Conservation (phyloP, 2,113 vertebrate genomes). For the Triplophysa dalaica region DNA sequence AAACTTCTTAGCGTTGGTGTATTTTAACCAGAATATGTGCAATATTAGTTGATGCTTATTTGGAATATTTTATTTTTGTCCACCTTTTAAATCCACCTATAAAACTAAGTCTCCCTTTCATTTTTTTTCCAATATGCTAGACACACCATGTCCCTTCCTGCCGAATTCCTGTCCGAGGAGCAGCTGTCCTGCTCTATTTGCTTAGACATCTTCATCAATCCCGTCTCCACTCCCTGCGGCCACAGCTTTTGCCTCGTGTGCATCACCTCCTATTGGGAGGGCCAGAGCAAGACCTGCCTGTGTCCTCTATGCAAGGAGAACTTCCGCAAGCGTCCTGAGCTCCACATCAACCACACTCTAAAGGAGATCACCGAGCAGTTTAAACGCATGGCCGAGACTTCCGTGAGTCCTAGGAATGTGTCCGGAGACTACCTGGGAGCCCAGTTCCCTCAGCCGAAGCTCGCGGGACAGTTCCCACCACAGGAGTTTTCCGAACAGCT, state of each 20-base stretch:
- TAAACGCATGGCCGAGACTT: constrained; percentile 58
- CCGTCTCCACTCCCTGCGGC: constrained; percentile 73
- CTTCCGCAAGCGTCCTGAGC: constrained; percentile 68
- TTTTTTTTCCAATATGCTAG: background rate
- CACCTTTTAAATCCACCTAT: background rate
- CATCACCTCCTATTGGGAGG: constrained; percentile 72
- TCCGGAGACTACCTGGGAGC: background rate
- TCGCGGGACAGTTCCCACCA: background rate
- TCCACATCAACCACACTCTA: constrained; percentile 74
- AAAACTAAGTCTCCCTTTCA: background rate
- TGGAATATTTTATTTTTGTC: no score
- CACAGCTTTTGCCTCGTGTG: constrained; percentile 76
- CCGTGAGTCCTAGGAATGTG: background rate
- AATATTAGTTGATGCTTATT: no score
- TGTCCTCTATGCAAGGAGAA: constrained; percentile 76
- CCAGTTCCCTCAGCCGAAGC: background rate
- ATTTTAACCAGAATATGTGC: no score
- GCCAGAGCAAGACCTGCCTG: constrained; percentile 51
- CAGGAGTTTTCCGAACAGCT: constrained; percentile 39
- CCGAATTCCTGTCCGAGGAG: constrained; percentile 68
- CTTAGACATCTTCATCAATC: constrained; percentile 72
- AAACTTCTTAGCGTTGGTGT: no score
- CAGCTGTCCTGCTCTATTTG: constrained; percentile 77
- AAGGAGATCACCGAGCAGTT: constrained; percentile 77
- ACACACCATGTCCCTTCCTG: constrained; percentile 56